Percentiles rank a stretch among this genome's conserved stretches.
Evolutionary conservation across 2,113 vertebrate genomes (phyloP).

Genomic region (Myrmecobius fasciatus): DNA sequence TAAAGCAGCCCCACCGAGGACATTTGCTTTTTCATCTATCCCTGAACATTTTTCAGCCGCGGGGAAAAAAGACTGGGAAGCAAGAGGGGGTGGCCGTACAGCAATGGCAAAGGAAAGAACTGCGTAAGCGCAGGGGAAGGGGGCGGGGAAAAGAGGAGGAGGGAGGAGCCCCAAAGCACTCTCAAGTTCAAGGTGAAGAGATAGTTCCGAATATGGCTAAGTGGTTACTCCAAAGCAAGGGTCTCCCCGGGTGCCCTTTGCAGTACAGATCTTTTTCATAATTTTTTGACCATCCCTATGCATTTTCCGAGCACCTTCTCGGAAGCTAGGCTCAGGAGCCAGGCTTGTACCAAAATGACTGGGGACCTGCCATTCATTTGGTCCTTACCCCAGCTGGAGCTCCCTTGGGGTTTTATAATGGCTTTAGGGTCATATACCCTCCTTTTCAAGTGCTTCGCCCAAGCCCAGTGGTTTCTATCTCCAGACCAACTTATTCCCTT

Average conservation of each 20-base stretch:
- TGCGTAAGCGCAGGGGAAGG: background rate
- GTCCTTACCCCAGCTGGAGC: too few relatives aligned
- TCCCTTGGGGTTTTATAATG: too few relatives aligned
- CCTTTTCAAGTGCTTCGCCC: background rate
- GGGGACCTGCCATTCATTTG: too few relatives aligned
- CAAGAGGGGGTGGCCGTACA: background rate
- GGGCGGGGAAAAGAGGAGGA: background rate
- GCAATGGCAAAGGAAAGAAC: background rate
- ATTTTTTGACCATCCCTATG: background rate
- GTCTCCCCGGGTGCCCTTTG: too few relatives aligned
- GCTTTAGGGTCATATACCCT: too few relatives aligned
- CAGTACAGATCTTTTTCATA: background rate
- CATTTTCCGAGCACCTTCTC: background rate
- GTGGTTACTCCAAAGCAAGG: too few relatives aligned
- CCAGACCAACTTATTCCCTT: too few relatives aligned
- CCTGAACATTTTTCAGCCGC: background rate
- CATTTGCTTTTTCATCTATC: background rate
- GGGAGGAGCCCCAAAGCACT: background rate
- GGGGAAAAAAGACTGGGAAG: background rate
- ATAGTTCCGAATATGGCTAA: fast-evolving
- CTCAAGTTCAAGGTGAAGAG: background rate
- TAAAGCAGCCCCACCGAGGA: background rate
- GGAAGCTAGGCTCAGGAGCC: too few relatives aligned
- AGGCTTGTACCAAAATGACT: too few relatives aligned
- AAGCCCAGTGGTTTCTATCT: too few relatives aligned